A percentile compares a stretch with the other conserved stretches of the same genome.
These are phyloP conservation scores for Brachystomella parvula DNA, from an alignment of 1,140 invertebrate genomes.

Conservation along the genomic window DNA sequence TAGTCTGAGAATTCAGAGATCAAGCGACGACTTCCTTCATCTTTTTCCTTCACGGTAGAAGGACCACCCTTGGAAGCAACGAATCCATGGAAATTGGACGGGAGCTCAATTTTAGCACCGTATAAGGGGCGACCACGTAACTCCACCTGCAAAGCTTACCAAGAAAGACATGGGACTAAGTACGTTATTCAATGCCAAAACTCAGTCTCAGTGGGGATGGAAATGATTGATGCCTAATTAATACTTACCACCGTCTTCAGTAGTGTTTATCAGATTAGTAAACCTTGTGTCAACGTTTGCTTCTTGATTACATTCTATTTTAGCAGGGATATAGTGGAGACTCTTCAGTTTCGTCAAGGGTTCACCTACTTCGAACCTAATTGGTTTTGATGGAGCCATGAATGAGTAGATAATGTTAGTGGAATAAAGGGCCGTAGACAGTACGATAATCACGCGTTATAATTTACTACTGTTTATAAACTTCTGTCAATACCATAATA, in stretches of 20 bases:
- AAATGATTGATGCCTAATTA: background rate
- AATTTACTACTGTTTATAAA: no score
- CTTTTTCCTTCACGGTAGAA: background rate
- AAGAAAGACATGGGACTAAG: background rate
- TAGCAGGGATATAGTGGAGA: constrained; percentile 27
- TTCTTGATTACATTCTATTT: constrained; percentile 23
- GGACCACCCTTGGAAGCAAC: background rate
- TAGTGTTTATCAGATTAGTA: background rate
- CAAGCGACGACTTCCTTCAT: constrained; percentile 26
- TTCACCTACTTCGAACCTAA: background rate
- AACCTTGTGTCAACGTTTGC: constrained; percentile 22
- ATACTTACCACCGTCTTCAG: background rate
- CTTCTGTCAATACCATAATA: no score
- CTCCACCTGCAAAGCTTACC: background rate
- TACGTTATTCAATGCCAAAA: background rate
- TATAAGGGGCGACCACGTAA: constrained; percentile 15
- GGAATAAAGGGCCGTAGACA: no score
- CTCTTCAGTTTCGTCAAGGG: no score
- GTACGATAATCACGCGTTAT: no score
- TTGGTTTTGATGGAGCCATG: background rate
- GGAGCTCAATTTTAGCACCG: constrained; percentile 7
- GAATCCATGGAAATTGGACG: constrained; percentile 11
- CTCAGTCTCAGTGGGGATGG: background rate
- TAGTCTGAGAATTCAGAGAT: constrained; percentile 56
- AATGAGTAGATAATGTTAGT: background rate